Evolutionary conservation across 1,140 invertebrate genomes (phyloP).

Genomic region (Lucilia cuprina): DNA sequence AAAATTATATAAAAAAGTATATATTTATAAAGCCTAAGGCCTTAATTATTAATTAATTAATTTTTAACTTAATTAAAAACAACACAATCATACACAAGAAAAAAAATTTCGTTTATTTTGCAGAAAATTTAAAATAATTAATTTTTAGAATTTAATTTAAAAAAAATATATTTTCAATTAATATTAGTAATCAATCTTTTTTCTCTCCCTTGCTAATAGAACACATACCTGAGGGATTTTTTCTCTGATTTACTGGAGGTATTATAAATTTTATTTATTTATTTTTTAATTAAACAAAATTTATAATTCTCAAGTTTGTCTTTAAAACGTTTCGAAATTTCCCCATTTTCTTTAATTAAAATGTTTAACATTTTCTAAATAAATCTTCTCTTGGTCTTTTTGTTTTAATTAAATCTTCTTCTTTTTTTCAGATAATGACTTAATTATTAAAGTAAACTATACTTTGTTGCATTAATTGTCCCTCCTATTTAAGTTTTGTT

Average conservation of each 20-base stretch:
- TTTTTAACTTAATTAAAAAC: slow-evolving; percentile 5
- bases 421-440: slow-evolving; percentile 15
- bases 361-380: not conserved
- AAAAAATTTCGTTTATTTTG: not conserved
- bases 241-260: slow-evolving; percentile 9
- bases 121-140: slow-evolving; percentile 36
- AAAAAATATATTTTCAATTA: slow-evolving; percentile 1
- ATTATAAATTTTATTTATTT: not conserved
- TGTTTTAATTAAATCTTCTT: not conserved
- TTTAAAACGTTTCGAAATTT: not conserved
- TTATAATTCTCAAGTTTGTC: not conserved
- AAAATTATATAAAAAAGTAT: slow-evolving; percentile 16
- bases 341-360: not conserved
- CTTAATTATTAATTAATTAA: not conserved
- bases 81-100: slow-evolving; percentile 30
- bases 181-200: slow-evolving; percentile 68
- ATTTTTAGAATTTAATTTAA: slow-evolving; percentile 5
- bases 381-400: not conserved
- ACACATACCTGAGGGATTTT: slow-evolving; percentile 63
- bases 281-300: not conserved
- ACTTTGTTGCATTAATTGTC: slow-evolving; percentile 34
- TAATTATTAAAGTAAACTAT: slow-evolving; percentile 25
- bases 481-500: slow-evolving; percentile 27
- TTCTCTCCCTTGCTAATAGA: slow-evolving; percentile 66
- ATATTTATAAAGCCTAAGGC: slow-evolving; percentile 1